A percentile compares a stretch with the other conserved stretches of the same genome.
phyloP scores from a whole-genome alignment of 2,888 invertebrate species.

The Acrocyrtus sp. region DNA sequence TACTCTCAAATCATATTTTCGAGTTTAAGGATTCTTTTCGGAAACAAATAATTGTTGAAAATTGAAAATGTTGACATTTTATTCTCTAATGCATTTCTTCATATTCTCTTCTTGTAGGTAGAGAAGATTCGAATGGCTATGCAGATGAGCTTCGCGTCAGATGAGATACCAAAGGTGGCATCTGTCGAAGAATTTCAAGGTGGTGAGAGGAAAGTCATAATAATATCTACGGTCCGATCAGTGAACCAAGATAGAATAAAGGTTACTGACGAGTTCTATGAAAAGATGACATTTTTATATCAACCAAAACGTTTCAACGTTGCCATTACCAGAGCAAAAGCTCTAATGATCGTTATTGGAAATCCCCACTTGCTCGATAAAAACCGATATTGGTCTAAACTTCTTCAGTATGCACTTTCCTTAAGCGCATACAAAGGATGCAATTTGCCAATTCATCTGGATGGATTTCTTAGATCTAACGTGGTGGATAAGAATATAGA shows the following conservation, averaged over 20 bases:
- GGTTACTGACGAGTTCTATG: constrained; percentile 40
- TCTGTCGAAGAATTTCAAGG: constrained; percentile 86
- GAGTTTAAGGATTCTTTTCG: background rate
- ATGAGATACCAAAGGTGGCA: constrained; percentile 74
- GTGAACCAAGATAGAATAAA: constrained; percentile 64
- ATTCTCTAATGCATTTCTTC: background rate
- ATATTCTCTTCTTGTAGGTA: constrained; percentile 68
- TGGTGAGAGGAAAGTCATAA: constrained; percentile 75
- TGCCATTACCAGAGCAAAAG: constrained; percentile 84
- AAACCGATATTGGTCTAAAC: constrained; percentile 77
- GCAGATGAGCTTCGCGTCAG: constrained; percentile 67
- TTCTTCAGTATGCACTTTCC: constrained; percentile 72
- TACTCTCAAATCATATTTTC: too few species aligned
- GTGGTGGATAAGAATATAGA: too few species aligned
- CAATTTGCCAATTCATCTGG: constrained; percentile 69
- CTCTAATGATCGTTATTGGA: constrained; percentile 83
- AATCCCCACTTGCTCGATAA: constrained; percentile 78
- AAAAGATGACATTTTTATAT: constrained; percentile 75
- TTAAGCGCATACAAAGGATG: constrained; percentile 78
- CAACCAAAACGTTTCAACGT: constrained; percentile 88
- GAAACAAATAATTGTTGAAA: background rate
- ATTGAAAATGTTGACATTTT: background rate
- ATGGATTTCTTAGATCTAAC: constrained; percentile 2
- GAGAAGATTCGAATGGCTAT: constrained; percentile 73
- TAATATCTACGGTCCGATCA: constrained; percentile 76